phyloP scores from a whole-genome alignment of 2,888 invertebrate species.

The Eupithecia centaureata region DNA sequence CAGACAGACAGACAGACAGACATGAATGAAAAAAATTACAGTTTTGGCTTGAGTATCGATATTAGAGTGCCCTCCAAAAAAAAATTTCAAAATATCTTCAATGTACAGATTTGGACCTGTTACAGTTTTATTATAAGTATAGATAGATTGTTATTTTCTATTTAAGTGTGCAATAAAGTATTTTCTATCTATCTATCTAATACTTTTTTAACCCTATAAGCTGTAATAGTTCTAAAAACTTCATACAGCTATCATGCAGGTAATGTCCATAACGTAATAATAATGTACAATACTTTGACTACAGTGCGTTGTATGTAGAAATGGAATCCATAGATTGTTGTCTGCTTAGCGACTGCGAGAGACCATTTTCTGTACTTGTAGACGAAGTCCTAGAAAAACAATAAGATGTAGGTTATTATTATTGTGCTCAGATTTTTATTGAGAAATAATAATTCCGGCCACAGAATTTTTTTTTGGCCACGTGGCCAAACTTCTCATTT shows the following conservation, averaged over 20 bases:
- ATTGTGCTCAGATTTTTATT: background rate
- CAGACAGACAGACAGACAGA: too few species aligned
- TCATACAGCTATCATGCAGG: background rate
- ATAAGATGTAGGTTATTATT: background rate
- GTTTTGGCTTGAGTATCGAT: too few species aligned
- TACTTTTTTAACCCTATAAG: too few species aligned
- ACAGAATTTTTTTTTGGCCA: background rate
- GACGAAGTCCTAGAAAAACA: constrained; percentile 68
- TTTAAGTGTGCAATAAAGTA: too few species aligned
- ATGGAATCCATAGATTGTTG: constrained; percentile 63
- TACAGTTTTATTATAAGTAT: too few species aligned
- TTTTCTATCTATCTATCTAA: too few species aligned
- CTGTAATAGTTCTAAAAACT: background rate
- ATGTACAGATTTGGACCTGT: too few species aligned
- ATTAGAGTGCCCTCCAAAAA: too few species aligned
- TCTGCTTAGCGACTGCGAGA: constrained; percentile 55
- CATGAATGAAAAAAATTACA: too few species aligned
- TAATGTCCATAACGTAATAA: background rate
- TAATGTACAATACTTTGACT: constrained; percentile 8
- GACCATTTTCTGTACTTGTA: constrained; percentile 65
- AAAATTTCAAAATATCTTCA: too few species aligned
- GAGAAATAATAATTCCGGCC: constrained; percentile 8
- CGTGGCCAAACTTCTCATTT: too few species aligned
- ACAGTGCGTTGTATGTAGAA: constrained; percentile 67
- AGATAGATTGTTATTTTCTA: too few species aligned